Base-by-base conservation (phyloP, 2,888 invertebrate genomes). In the Pristionchus exspectatus region DNA sequence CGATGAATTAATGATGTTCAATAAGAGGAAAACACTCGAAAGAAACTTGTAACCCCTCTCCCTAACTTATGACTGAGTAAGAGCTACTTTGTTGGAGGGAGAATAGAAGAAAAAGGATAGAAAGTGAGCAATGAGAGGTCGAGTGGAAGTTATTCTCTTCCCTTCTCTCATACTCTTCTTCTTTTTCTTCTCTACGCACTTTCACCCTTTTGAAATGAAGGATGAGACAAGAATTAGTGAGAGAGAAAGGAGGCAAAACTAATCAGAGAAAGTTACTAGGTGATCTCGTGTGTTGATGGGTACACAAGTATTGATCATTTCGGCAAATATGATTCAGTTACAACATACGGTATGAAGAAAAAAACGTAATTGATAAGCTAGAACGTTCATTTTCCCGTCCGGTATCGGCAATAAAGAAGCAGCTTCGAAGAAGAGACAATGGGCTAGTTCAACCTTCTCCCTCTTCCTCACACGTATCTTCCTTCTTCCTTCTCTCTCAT, bases 101-200 rank as follows among this genome's bases (percentile, higher is more conserved):
- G 18, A 18, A 33, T 30, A 72, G 33, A 33, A 33, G 69, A 30
- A 33, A 72, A 72, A 72, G 72, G 38, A 21, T 44, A 44, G 77
- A 77, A 77, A 77, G 44, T 44, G 77, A 38, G 77, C 74, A 30
- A 44, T n/a, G 77, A 38, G 38, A 38, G 77, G 77, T 77, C 77
- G 77, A 77, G 77, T 77, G 77, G 77, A 77, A 77, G 77, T 77
- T 77, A 77, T 77, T 77, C 77, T 74, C 74, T 30, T 77, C 77
- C 50, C 50, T 77, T 44, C 44, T 77, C 44, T 77, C 77, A 77
- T 44, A n/a, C 77, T 77, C 77, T 38, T 44, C 77, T n/a, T n/a
- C 44, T 77, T 44, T 21, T 44, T n/a, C 21, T 10, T 77, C 44
- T 77, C 77, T 44, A 33, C 24, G 77, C 84, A 56, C 59, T 56